These are phyloP conservation scores for Anagrus nilaparvatae DNA, from an alignment of 1,140 invertebrate genomes.

Conservation along the genomic window DNA sequence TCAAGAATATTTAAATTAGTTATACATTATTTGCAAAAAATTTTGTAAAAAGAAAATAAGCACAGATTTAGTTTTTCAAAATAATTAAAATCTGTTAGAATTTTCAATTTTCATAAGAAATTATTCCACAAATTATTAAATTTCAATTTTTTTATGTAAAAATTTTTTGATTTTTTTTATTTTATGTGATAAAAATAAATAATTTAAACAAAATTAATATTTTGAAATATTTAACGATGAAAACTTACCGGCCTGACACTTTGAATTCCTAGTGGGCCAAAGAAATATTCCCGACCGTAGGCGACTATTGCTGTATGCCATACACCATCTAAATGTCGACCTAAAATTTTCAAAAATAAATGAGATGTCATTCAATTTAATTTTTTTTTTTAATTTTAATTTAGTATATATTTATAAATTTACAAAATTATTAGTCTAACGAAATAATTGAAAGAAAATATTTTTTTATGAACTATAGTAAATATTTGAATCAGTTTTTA, in stretches of 20 bases:
- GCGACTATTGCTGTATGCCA: constrained; percentile 82
- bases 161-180: no score
- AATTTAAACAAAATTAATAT: no score
- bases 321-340: constrained; percentile 70
- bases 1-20: no score
- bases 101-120: no score
- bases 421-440: background rate
- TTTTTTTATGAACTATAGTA: background rate
- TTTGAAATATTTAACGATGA: no score
- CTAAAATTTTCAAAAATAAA: constrained; percentile 38
- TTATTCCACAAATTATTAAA: no score
- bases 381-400: background rate
- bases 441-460: background rate
- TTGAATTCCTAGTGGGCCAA: constrained; percentile 67
- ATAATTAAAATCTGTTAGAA: no score
- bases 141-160: no score
- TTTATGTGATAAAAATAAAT: no score
- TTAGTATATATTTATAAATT: background rate
- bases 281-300: constrained; percentile 81
- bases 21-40: no score
- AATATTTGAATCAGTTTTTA: background rate
- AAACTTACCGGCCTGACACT: constrained; percentile 66
- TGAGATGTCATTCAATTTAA: constrained; percentile 3
- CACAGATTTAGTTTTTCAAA: no score
- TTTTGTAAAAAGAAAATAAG: no score